Evolutionary conservation across 2,888 invertebrate species (phyloP), one percentile per base, ranked within the genome.

Genomic region (Acholoe squamosa): DNA sequence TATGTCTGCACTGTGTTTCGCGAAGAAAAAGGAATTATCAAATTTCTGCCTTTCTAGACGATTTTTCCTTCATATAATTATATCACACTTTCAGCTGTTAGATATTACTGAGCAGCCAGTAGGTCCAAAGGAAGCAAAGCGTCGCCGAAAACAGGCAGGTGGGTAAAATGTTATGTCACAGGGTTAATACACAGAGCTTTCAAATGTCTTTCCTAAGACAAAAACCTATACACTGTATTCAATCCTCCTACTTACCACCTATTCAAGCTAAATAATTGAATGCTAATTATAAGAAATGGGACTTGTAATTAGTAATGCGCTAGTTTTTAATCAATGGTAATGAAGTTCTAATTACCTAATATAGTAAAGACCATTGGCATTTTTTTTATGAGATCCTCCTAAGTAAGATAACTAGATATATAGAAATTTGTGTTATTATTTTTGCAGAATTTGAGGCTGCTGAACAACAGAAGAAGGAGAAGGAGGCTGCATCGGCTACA

Each of bases 31-130:
- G n/a, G n/a, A n/a, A n/a, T n/a, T n/a, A 3, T 43, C 43, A 43
- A 10, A 43, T 43, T 10, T 43, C 3, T 67, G 67, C 14, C 25
- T 67, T 14, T 16, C 3, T 28, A 1, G 28, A 10, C 67, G 12
- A 3, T 25, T 34, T 43, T 89, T 89, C 51, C 51, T 89, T 89
- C 1, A 22, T 33, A 25, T 86, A 16, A 7, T 71, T 91, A 92
- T 61, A 10, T 33, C 28, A 14, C 28, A 89, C 91, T 56, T 92
- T 31, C 89, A 96, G 96, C 96, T 99, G 86, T 96, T 99, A 67
- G 99, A 99, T 95, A 98, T 99, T 94, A 97, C 98, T 1, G 99
- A 99, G 95, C 98, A 98, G 95, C 99, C 99, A 0, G 96, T 98
- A 52, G 98, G 98, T 16, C 97, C 97, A 0, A 97, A 95, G 91